phyloP scores from a whole-genome alignment of 2,113 vertebrate species.

The Cervus canadensis region DNA sequence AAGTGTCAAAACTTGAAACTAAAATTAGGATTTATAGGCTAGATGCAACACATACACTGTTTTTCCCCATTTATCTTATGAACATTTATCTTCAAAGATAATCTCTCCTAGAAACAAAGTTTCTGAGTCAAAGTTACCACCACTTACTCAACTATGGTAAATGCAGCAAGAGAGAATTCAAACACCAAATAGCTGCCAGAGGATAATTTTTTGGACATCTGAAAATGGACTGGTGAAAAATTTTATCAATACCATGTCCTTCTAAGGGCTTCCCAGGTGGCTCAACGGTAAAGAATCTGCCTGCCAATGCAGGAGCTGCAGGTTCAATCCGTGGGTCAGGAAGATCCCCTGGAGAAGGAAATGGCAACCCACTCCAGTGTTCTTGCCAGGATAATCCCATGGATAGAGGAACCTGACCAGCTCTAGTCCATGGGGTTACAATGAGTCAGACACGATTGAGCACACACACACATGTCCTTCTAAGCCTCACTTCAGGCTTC shows the following conservation, averaged over 20 bases:
- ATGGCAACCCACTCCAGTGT: not conserved
- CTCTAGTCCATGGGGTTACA: not conserved
- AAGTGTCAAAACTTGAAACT: not conserved
- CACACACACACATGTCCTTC: not conserved
- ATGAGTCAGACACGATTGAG: not conserved
- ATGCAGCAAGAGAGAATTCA: not conserved
- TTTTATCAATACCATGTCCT: not conserved
- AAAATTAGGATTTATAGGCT: conserved; percentile 12
- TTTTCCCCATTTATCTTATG: not conserved
- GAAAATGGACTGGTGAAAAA: not conserved
- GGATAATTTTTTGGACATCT: not conserved
- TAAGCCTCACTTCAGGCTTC: not conserved
- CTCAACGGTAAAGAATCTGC: not conserved
- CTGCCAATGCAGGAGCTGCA: not conserved
- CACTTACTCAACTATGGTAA: not conserved
- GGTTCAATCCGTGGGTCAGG: not conserved
- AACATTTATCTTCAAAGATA: conserved; percentile 36
- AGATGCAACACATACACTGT: not conserved
- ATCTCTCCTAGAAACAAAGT: conserved; percentile 33
- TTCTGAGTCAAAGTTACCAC: not conserved
- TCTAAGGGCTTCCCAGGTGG: not conserved
- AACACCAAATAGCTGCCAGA: not conserved
- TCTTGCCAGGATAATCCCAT: not conserved
- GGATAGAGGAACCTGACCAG: not conserved
- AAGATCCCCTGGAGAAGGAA: not conserved